These are phyloP conservation scores for Drosophila formosana DNA, from an alignment of 2,888 invertebrate genomes.

Conservation along the genomic window DNA sequence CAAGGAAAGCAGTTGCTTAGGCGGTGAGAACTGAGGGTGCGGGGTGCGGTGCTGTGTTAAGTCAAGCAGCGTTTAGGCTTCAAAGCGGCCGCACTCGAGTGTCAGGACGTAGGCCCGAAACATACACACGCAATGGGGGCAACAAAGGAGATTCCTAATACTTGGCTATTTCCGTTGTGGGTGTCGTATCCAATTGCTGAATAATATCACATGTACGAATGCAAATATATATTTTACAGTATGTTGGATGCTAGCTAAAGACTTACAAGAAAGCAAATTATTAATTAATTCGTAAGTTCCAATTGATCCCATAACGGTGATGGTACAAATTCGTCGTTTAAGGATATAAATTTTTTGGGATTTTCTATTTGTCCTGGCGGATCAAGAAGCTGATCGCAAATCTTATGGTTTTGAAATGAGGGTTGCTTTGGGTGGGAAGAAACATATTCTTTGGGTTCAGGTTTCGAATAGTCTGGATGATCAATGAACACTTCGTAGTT, in stretches of 20 bases:
- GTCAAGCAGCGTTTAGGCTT: conserved; percentile 55
- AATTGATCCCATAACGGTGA: neutral
- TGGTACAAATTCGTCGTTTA: neutral
- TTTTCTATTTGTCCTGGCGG: neutral
- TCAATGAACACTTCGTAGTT: conserved; percentile 4
- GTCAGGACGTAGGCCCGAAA: conserved; percentile 21
- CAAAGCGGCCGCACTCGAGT: conserved; percentile 46
- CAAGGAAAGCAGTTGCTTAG: conserved; percentile 29
- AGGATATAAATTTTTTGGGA: neutral
- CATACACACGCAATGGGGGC: neutral
- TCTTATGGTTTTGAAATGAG: neutral
- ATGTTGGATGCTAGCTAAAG: neutral
- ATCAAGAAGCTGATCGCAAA: neutral
- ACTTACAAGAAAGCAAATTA: neutral
- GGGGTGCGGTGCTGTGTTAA: conserved; percentile 34
- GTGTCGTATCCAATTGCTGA: neutral
- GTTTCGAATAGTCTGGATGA: neutral
- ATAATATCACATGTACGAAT: neutral
- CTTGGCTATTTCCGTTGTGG: neutral
- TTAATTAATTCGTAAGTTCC: neutral
- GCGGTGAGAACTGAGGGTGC: conserved; percentile 29
- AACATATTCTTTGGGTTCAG: neutral
- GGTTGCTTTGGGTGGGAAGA: too few species aligned
- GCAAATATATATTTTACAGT: neutral
- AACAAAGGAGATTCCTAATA: neutral